phyloP scores from a whole-genome alignment of 2,113 vertebrate genomes.

The Cynocephalus volans region DNA sequence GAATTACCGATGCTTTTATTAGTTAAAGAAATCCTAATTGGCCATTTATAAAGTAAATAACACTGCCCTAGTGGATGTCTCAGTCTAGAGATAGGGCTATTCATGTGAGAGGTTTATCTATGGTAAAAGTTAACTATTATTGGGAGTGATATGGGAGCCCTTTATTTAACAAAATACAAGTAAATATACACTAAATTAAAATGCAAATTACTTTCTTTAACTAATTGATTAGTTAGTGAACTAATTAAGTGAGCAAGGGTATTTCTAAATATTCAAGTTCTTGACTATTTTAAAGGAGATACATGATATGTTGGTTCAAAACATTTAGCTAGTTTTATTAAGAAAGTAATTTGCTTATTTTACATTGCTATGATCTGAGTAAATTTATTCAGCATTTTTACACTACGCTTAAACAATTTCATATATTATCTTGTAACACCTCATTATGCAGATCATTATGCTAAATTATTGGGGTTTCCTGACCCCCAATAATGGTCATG shows the following conservation, averaged over 20 bases:
- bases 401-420: slow-evolving; percentile 33
- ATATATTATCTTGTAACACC: background rate
- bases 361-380: background rate
- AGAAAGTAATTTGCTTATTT: background rate
- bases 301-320: background rate
- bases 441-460: background rate
- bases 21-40: background rate
- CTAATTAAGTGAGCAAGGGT: background rate
- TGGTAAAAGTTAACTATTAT: background rate
- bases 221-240: background rate
- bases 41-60: background rate
- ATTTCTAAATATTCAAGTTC: slow-evolving; percentile 30
- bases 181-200: background rate
- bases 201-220: background rate
- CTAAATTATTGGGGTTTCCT: background rate
- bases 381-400: slow-evolving; percentile 25
- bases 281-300: background rate
- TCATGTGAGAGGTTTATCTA: background rate
- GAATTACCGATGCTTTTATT: background rate
- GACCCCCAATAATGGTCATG: background rate
- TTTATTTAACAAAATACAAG: background rate
- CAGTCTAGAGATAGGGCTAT: background rate
- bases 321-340: background rate
- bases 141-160: background rate
- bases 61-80: fast-evolving